Base-by-base conservation (phyloP, 2,888 invertebrate species). In the Sesia bembeciformis region DNA sequence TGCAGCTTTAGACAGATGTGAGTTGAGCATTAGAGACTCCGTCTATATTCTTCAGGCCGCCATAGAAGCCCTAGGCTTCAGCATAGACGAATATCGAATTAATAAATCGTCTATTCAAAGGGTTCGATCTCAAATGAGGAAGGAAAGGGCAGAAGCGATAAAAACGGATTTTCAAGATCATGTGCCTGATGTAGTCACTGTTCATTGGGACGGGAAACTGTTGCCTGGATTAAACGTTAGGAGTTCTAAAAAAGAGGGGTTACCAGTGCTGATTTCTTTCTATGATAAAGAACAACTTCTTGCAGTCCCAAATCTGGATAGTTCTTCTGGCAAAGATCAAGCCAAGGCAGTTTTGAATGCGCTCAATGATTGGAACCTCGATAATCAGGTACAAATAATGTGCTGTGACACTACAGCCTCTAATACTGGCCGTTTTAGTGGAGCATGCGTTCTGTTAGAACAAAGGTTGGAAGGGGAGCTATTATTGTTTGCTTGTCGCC, bases 181-280 rank as follows among this genome's bases (percentile, higher is more conserved):
- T 40, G 53, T 72, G 53, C 65, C 69, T 39, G 68, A 69, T 8
- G 51, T 57, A 41, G 67, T 72, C 4, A 69, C 65, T 40, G 60
- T 71, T 56, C 68, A 71, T 53, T 72, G 68, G 68, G 69, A 71
- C 60, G 65, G 71, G 5, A 74, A 74, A 66, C 53, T 72, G 41
- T 72, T 72, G 56, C 68, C 67, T 51, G 68, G 52, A 52, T 52
- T 68, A 43, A 62, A 71, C 46, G 58, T 55, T 38, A 49, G 59
- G 40, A 60, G 54, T 53, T 60, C 57, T 51, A 60, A 59, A 60
- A 58, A 60, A 60, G 69, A 73, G 70, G 65, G 71, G 58, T 54
- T 67, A 40, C 65, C 63, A 46, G 60, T 50, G 80, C 83, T 74
- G 81, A 80, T 57, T 79, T 57, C 57, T 52, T 57, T 49, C 58